Evolutionary conservation across 2,888 invertebrate species (phyloP).

Genomic region (Tinea pellionella): DNA sequence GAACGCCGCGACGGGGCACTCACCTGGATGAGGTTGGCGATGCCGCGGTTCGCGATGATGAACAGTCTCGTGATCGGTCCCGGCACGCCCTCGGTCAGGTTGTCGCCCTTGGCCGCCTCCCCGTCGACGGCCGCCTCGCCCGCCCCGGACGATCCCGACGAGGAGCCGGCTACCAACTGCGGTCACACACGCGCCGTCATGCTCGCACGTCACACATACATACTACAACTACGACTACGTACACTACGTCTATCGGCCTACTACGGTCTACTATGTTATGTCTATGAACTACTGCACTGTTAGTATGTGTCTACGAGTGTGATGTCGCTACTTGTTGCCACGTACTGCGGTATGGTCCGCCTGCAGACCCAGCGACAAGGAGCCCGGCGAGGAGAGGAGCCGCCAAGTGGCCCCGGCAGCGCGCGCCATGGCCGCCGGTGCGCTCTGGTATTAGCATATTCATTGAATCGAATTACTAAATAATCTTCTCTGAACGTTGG

Average conservation of each 20-base stretch:
- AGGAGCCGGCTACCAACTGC: constrained; percentile 83
- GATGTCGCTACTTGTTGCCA: background rate
- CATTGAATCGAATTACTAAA: background rate
- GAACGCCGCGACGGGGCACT: background rate
- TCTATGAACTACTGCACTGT: background rate
- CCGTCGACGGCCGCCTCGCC: constrained; percentile 63
- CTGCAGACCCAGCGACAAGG: constrained; percentile 76
- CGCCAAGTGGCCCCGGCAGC: constrained; percentile 83
- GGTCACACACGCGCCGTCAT: constrained; percentile 24
- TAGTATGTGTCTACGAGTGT: background rate
- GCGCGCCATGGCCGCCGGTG: constrained; percentile 83
- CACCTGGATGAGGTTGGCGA: constrained; percentile 83
- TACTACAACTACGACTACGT: background rate
- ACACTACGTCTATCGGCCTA: too few relatives aligned
- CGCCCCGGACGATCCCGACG: constrained; percentile 68
- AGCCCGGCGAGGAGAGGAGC: constrained; percentile 79
- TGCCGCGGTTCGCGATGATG: constrained; percentile 87
- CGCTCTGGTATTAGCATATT: constrained; percentile 66
- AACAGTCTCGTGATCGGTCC: constrained; percentile 88
- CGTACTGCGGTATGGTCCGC: constrained; percentile 32
- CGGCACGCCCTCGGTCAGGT: constrained; percentile 84
- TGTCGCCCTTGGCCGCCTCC: constrained; percentile 71
- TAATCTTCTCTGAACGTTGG: background rate
- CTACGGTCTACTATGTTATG: too few relatives aligned
- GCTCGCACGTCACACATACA: constrained; percentile 21